These are phyloP conservation scores for Callyntrura guangdongensis DNA, from an alignment of 2,888 invertebrate species.

Conservation along the genomic window DNA sequence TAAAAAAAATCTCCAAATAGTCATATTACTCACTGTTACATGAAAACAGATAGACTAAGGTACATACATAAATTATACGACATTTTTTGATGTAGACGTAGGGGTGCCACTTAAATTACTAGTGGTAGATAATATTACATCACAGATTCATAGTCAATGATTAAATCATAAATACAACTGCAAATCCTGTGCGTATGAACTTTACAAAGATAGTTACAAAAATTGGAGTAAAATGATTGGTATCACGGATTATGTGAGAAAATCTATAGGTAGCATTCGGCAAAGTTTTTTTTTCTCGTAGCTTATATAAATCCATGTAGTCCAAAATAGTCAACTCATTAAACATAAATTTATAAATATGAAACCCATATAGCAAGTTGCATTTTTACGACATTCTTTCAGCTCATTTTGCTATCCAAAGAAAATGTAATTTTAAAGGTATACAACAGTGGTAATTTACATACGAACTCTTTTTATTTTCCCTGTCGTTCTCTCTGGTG, in stretches of 20 bases:
- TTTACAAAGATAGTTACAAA: neutral
- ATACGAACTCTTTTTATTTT: too few relatives aligned
- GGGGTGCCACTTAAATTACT: neutral
- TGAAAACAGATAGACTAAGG: too few relatives aligned
- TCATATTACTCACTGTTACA: constrained; percentile 30
- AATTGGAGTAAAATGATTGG: neutral
- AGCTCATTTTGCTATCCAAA: neutral
- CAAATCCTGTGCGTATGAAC: neutral
- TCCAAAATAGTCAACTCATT: constrained; percentile 6
- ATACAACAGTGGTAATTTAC: neutral
- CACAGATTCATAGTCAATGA: neutral
- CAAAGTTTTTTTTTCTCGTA: neutral
- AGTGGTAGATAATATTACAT: too few relatives aligned
- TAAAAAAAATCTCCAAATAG: constrained; percentile 26
- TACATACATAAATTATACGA: constrained; percentile 13
- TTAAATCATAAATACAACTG: neutral
- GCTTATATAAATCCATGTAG: constrained; percentile 17
- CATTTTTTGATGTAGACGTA: neutral
- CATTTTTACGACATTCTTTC: neutral
- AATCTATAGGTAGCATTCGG: neutral
- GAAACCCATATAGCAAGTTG: neutral
- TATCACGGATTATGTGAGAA: too few relatives aligned
- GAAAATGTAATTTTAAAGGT: too few relatives aligned
- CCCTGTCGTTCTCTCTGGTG: too few relatives aligned
- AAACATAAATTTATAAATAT: neutral